Evolutionary conservation across 2,113 vertebrate species (phyloP).

Genomic region (Bufo gargarizans): DNA sequence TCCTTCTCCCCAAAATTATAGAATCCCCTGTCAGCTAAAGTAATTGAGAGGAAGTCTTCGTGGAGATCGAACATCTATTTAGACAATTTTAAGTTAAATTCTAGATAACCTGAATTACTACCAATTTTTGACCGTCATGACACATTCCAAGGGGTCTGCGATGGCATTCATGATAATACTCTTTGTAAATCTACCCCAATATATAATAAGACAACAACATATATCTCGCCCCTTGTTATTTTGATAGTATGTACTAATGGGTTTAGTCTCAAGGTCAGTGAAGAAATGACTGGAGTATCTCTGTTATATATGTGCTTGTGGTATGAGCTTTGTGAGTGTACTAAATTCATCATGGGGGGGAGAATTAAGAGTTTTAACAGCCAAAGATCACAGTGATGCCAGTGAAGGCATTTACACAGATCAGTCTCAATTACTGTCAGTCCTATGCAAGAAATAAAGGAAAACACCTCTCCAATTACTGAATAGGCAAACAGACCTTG

Average conservation of each 20-base stretch:
- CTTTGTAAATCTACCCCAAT: not conserved
- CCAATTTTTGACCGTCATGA: not conserved
- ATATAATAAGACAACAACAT: not conserved
- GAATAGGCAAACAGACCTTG: not conserved
- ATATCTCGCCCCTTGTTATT: not conserved
- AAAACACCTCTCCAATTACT: not conserved
- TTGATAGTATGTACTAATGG: not conserved
- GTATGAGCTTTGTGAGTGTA: not conserved
- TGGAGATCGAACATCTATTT: too few species aligned
- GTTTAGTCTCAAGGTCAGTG: constrained; percentile 20
- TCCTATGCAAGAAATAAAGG: not conserved
- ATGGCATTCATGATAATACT: not conserved
- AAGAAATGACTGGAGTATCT: constrained; percentile 10
- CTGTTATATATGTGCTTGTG: constrained; percentile 20
- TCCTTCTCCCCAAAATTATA: not conserved
- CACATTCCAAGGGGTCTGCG: not conserved
- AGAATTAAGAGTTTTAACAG: not conserved
- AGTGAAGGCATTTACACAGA: not conserved
- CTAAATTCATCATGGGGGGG: not conserved
- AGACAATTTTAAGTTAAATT: not conserved
- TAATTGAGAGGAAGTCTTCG: too few species aligned
- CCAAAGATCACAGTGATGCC: not conserved
- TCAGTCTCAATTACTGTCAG: constrained; percentile 7
- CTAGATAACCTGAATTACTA: not conserved
- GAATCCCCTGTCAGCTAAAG: too few species aligned